Percentiles rank a stretch among this genome's conserved stretches.
phyloP scores from a whole-genome alignment of 1,140 invertebrate species.

The Papilio helenus region DNA sequence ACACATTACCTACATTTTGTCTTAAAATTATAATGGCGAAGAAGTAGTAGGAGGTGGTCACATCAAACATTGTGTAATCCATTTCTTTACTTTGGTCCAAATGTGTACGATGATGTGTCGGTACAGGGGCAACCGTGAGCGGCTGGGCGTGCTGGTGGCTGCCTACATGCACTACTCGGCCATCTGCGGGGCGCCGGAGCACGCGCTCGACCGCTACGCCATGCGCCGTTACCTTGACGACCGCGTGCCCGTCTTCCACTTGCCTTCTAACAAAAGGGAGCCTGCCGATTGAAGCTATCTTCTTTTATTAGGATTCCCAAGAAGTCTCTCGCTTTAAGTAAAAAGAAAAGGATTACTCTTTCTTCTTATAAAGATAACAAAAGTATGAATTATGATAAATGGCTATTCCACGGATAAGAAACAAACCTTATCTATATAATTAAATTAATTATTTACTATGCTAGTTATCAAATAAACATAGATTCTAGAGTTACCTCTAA shows the following conservation, averaged over 20 bases:
- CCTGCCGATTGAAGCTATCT: too few relatives aligned
- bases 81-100: background rate
- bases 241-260: slow-evolving; percentile 90
- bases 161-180: slow-evolving; percentile 97
- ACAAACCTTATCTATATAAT: background rate
- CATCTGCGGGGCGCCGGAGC: slow-evolving; percentile 94
- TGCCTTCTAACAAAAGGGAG: slow-evolving; percentile 96
- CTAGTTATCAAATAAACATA: background rate
- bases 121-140: slow-evolving; percentile 84
- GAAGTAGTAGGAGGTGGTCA: background rate
- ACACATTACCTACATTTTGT: background rate
- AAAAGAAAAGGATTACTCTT: background rate
- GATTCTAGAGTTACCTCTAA: too few relatives aligned
- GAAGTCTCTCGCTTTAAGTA: background rate
- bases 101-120: slow-evolving; percentile 31
- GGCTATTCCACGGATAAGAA: background rate
- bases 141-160: slow-evolving; percentile 93
- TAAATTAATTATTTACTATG: background rate
- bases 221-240: slow-evolving; percentile 96
- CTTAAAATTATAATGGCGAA: background rate
- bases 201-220: slow-evolving; percentile 94
- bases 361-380: slow-evolving; percentile 1
- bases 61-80: background rate
- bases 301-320: background rate
- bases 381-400: slow-evolving; percentile 13